Base-by-base conservation (phyloP, 2,888 invertebrate species). In the Myathropa florea region DNA sequence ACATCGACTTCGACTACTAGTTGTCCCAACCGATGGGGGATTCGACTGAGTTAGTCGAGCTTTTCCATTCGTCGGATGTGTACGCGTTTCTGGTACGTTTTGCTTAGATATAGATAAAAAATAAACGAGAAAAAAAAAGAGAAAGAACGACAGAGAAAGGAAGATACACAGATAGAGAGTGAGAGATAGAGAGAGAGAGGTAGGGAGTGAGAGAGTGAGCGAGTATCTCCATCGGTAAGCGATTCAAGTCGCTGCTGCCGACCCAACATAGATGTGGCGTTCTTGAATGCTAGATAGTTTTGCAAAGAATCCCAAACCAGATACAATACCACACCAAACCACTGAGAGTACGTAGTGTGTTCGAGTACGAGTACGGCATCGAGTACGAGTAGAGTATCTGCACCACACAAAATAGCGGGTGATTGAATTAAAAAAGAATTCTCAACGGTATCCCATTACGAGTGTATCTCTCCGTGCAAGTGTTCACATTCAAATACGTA, bases 31-130 rank as follows among this genome's bases (percentile, higher is more conserved):
- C 78, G 78, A 71, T 83, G 36, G 72, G 73, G 78, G 83, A 46
- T 4, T 46, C 46, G 18, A 24, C 68, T 79, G 75, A 83, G 60
- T 86, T 83, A 86, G 86, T 86, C 75, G 86, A 86, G 86, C 86
- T 86, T 86, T 83, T 86, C 82, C 86, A 86, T 86, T 83, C 86
- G 86, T 86, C 86, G 86, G 83, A 86, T 86, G 86, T 86, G 86
- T 86, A 83, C 86, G 86, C 83, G 78, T 86, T 83, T 57, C 24
- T 57, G 23, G 63, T 24, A 26, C 71, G 82, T 23, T 24, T 57
- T 26, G 24, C 10, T 82, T 81, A 59, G 72, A 68, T 80, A 79
- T 61, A 46, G n/a, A 46, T 46, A 46, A 46, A 18, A 46, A 46
- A 7, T 7, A 33, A 12, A n/a, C n/a, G 12, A 33, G 9, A 21